Evolutionary conservation across 2,888 invertebrate genomes (phyloP), one percentile per base, ranked within the genome.

Genomic region (Vanessa cardui): DNA sequence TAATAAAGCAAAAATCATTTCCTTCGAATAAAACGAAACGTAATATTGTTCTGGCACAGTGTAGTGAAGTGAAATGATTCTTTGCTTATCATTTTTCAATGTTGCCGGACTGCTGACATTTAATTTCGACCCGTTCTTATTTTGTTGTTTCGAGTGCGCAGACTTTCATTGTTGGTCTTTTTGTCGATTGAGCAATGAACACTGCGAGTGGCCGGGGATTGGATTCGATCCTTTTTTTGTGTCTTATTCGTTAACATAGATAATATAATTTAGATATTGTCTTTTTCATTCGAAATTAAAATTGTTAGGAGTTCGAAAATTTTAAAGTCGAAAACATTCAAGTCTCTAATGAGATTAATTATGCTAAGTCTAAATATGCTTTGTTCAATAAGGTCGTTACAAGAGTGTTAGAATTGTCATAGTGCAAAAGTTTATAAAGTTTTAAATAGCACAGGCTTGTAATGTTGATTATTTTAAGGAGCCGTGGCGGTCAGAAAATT

Each of bases 91-190:
- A 78, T 80, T 83, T 83, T 81, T 82, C 78, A 81, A 82, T 76
- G 75, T 71, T 73, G 77, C 75, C 77, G 76, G 72, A 77, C 74
- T 72, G 67, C 73, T 83, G 86, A 85, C 85, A 80, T 84, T 85
- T 84, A 83, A 87, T 86, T 87, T 85, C 77, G 80, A 82, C 82
- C 82, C 77, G 79, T 76, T 83, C 85, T 84, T 86, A 82, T 80
- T 72, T 74, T 73, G 74, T 71, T 75, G 71, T 80, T 80, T 77
- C 76, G 75, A 80, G 75, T 74, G 74, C 72, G 71, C 72, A 73
- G 73, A 72, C 76, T 77, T 54, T 21, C 74, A 77, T 81, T 80
- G 77, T 78, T 72, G 73, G 74, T 69, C 73, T 76, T 78, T 78
- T 82, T 77, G 74, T 74, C 70, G 74, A 74, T 74, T 73, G 78